Evolutionary conservation across 1,140 invertebrate genomes (phyloP).

Genomic region (Antheraea mylitta): DNA sequence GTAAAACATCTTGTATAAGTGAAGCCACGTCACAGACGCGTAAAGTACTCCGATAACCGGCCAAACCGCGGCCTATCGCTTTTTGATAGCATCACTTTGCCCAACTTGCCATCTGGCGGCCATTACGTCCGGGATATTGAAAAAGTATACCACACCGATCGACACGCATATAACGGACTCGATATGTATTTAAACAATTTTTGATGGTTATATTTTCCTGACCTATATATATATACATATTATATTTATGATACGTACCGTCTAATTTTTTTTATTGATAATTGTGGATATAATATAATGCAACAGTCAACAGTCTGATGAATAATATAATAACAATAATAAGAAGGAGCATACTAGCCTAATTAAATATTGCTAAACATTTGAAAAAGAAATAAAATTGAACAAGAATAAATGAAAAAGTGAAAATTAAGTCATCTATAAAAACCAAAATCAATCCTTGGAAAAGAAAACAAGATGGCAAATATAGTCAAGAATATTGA

Average conservation of each 20-base stretch:
- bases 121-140: conserved; percentile 74
- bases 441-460: no score
- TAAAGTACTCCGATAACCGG: conserved; percentile 74
- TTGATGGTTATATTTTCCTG: conserved; percentile 5
- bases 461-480: no score
- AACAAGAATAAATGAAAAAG: no score
- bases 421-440: no score
- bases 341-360: no score
- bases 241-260: not conserved
- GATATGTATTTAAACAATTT: conserved; percentile 3
- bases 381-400: no score
- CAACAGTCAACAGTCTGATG: no score
- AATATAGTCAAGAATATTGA: no score
- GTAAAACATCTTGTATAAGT: conserved; percentile 51
- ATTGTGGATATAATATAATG: no score
- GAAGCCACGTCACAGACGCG: conserved; percentile 65
- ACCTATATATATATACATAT: not conserved
- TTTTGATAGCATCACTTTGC: conserved; percentile 77
- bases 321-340: no score
- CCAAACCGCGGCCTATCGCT: conserved; percentile 71
- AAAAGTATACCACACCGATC: conserved; percentile 63
- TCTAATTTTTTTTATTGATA: not conserved
- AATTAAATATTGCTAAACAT: no score
- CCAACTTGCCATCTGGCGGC: conserved; percentile 73
- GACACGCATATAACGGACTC: conserved; percentile 25